phyloP scores from a whole-genome alignment of 2,113 vertebrate genomes.

The Microcebus ravelobensis region DNA sequence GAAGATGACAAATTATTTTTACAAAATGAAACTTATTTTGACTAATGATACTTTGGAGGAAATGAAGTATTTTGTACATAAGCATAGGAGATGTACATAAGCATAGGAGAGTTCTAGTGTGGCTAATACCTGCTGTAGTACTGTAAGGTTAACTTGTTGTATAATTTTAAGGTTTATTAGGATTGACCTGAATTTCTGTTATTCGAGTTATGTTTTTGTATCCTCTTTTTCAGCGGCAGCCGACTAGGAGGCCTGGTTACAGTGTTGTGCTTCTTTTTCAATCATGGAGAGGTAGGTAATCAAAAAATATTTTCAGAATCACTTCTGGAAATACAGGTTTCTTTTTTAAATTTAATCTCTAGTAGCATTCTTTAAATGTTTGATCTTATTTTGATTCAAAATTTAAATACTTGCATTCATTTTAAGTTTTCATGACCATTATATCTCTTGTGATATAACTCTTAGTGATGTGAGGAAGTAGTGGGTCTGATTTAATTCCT shows the following conservation, averaged over 20 bases:
- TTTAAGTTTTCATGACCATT: neutral
- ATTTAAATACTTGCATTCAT: neutral
- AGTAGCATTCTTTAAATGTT: neutral
- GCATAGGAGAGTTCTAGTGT: neutral
- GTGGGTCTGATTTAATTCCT: neutral
- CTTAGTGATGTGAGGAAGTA: neutral
- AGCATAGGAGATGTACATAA: neutral
- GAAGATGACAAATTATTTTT: neutral
- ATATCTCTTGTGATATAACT: neutral
- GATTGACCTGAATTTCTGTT: neutral
- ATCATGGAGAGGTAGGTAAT: slow-evolving; percentile 95
- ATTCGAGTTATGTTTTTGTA: neutral
- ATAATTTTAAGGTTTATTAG: neutral
- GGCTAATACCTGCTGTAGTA: neutral
- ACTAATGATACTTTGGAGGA: neutral
- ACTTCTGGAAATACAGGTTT: neutral
- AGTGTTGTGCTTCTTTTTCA: slow-evolving; percentile 95
- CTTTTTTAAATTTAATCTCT: neutral
- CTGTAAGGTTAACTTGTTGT: rapidly evolving
- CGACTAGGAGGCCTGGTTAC: slow-evolving; percentile 93
- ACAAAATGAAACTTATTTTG: neutral
- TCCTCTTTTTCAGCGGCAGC: slow-evolving; percentile 89
- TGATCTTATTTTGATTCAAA: neutral
- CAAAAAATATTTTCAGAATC: neutral
- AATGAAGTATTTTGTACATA: neutral